Evolutionary conservation across 1,140 invertebrate species (phyloP).

Genomic region (Temnothorax nylanderi): DNA sequence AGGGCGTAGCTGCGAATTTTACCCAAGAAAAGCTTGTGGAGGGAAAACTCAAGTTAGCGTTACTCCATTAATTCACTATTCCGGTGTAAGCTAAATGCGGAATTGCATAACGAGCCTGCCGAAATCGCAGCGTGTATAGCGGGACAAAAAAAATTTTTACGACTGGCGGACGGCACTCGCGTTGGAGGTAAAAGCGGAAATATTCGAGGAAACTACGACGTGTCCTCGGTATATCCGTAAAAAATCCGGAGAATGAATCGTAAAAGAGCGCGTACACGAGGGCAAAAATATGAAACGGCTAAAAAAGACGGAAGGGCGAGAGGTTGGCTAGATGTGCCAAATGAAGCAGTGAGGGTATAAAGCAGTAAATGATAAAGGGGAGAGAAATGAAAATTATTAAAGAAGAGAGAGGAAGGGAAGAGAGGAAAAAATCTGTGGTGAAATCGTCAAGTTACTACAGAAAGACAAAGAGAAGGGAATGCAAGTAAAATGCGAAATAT

Average conservation of each 20-base stretch:
- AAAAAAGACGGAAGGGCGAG: conserved; percentile 22
- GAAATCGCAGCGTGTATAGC: background rate
- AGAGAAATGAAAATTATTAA: conserved; percentile 36
- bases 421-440: background rate
- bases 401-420: too few species aligned
- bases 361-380: conserved; percentile 15
- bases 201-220: background rate
- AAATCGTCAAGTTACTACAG: background rate
- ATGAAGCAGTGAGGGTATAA: conserved; percentile 16
- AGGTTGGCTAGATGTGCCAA: conserved; percentile 17
- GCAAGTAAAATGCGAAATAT: background rate
- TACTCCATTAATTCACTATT: conserved; percentile 28
- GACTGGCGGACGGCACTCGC: background rate
- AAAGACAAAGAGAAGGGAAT: background rate
- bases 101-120: conserved; percentile 8
- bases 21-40: background rate
- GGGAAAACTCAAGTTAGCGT: background rate
- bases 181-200: conserved; percentile 41
- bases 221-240: conserved; percentile 23
- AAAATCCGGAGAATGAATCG: conserved; percentile 46
- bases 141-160: conserved; percentile 27
- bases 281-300: conserved; percentile 41
- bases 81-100: background rate
- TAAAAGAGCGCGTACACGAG: conserved; percentile 14
- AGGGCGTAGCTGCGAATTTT: background rate